phyloP scores from a whole-genome alignment of 2,888 invertebrate species.

The Diaprepes abbreviatus region DNA sequence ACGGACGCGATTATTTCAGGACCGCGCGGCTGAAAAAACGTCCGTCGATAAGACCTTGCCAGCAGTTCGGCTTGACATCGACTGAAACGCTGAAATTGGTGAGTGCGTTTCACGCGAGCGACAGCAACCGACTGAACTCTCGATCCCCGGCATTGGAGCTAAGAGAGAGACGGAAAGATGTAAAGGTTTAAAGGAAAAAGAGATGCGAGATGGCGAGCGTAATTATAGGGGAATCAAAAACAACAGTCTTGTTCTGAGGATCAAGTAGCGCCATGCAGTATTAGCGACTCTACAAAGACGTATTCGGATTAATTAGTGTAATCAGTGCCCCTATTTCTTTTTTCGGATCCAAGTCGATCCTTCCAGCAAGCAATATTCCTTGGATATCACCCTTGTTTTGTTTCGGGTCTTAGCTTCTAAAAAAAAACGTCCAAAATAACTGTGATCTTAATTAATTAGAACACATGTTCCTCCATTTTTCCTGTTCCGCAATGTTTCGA shows the following conservation, averaged over 20 bases:
- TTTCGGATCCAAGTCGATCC: slow-evolving; percentile 9
- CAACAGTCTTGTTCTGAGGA: slow-evolving; percentile 65
- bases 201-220: slow-evolving; percentile 58
- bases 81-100: slow-evolving; percentile 56
- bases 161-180: slow-evolving; percentile 59
- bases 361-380: not conserved
- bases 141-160: slow-evolving; percentile 62
- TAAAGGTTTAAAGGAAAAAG: slow-evolving; percentile 55
- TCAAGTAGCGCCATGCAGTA: slow-evolving; percentile 66
- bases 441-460: too few relatives aligned
- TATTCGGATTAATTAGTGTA: slow-evolving; percentile 63
- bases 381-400: not conserved
- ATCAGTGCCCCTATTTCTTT: slow-evolving; percentile 39
- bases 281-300: slow-evolving; percentile 64
- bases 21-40: slow-evolving; percentile 32
- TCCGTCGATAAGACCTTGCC: slow-evolving; percentile 51
- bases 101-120: slow-evolving; percentile 63
- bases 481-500: too few relatives aligned
- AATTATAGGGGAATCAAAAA: slow-evolving; percentile 67
- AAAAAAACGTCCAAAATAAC: too few relatives aligned
- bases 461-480: too few relatives aligned
- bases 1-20: slow-evolving; percentile 35
- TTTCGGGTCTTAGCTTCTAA: not conserved
- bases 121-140: slow-evolving; percentile 65
- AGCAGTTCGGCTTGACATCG: slow-evolving; percentile 52